Evolutionary conservation across 2,113 vertebrate genomes (phyloP).

Genomic region (Lagenorhynchus albirostris): DNA sequence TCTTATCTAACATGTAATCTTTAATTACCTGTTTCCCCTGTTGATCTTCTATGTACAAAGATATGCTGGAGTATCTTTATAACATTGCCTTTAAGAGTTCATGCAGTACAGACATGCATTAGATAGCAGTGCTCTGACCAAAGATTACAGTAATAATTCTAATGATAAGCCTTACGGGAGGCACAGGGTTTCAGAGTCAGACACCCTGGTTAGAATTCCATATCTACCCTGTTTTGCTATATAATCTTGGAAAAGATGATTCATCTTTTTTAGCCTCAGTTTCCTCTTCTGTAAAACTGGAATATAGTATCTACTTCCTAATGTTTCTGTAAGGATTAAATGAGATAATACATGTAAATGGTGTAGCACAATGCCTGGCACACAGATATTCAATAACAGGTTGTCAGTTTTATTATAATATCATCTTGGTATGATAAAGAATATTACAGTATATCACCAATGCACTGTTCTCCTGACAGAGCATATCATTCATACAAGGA

Average conservation of each 20-base stretch:
- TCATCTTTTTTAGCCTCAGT: not conserved
- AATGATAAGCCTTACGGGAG: not conserved
- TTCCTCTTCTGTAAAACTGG: not conserved
- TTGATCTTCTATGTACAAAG: conserved; percentile 20
- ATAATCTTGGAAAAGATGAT: not conserved
- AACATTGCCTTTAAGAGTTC: conserved; percentile 10
- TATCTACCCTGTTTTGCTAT: not conserved
- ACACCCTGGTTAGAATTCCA: not conserved
- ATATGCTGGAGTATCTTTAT: not conserved
- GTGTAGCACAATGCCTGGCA: not conserved
- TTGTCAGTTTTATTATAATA: conserved; percentile 25
- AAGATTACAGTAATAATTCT: not conserved
- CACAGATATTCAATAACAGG: not conserved
- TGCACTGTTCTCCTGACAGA: not conserved
- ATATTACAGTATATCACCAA: not conserved
- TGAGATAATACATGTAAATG: not conserved
- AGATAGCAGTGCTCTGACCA: not conserved
- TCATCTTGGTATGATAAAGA: not conserved
- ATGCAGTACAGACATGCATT: not conserved
- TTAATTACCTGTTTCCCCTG: not conserved
- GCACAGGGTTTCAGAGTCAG: not conserved
- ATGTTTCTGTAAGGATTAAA: conserved; percentile 15
- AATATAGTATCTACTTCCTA: conserved; percentile 5
- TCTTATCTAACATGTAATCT: not conserved
- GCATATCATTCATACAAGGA: not conserved